Evolutionary conservation across 2,888 invertebrate species (phyloP), one percentile per base, ranked within the genome.

Genomic region (Cerceris ruficornis): DNA sequence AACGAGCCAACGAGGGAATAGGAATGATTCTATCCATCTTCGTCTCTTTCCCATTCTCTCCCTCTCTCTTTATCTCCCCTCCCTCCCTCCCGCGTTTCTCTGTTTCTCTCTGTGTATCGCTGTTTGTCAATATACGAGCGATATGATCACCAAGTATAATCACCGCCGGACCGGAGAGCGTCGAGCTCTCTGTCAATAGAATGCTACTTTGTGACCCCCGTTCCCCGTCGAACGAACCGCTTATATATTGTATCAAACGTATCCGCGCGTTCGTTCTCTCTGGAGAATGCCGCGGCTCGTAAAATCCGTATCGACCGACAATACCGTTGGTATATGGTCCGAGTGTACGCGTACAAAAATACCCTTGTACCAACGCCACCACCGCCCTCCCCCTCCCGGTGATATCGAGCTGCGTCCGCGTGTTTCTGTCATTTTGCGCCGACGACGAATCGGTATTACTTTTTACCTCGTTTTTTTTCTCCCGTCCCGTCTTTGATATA

Each of bases 61-160:
- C 8, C 8, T 54, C 61, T 43, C 49, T 69, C 64, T 55, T 14
- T 58, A 41, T 62, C 43, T 70, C 62, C 17, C 55, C 14, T 2
- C 14, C 60, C 13, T 55, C 61, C 8, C 57, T 11, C 50, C 59
- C 1, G 17, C 46, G 39, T 28, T 49, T 52, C 15, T 50, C 6
- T 15, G 28, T 17, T 41, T 42, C 83, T 13, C 41, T 50, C 9
- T 28, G 15, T 88, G 87, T 86, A 76, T 86, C 85, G 84, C 86
- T 90, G 90, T 90, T 92, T 91, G 91, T 91, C 92, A 90, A 92
- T 91, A 89, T 88, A 86, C 87, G 87, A 88, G 85, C 90, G 90
- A 90, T 89, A 90, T 90, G 89, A 91, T 90, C 91, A 89, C 89
- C 88, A 88, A 87, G 90, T 90, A 91, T 91, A 90, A 91, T 92